phyloP scores from a whole-genome alignment of 2,888 invertebrate species.

The Spilarctia lutea region DNA sequence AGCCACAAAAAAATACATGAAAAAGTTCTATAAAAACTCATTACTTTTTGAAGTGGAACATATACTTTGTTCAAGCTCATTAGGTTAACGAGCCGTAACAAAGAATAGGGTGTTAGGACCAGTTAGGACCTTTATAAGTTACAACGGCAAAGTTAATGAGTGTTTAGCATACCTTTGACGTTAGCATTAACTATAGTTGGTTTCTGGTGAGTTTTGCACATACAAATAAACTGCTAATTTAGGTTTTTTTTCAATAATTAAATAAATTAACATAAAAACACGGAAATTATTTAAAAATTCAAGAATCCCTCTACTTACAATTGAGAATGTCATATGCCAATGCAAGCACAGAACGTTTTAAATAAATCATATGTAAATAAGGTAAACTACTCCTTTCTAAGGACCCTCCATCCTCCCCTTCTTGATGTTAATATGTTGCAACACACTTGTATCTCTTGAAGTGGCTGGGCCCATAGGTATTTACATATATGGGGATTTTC shows the following conservation, averaged over 20 bases:
- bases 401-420: too few relatives aligned
- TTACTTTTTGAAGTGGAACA: slow-evolving; percentile 22
- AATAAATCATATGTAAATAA: too few relatives aligned
- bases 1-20: slow-evolving; percentile 14
- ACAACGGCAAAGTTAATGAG: slow-evolving; percentile 5
- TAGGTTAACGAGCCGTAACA: slow-evolving; percentile 6
- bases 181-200: slow-evolving; percentile 6
- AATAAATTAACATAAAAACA: neutral
- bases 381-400: too few relatives aligned
- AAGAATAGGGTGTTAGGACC: neutral
- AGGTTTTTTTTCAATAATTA: neutral
- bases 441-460: too few relatives aligned
- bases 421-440: too few relatives aligned
- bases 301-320: too few relatives aligned
- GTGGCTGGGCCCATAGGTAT: too few relatives aligned
- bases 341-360: too few relatives aligned
- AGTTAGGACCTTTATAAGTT: slow-evolving; percentile 2
- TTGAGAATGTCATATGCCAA: too few relatives aligned
- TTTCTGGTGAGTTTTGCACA: neutral
- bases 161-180: slow-evolving; percentile 13
- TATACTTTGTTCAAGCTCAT: slow-evolving; percentile 23
- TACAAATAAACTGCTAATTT: neutral
- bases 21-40: slow-evolving; percentile 21
- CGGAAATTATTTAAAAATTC: too few relatives aligned
- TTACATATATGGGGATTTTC: too few relatives aligned